Conservation (phyloP, 2,797 vertebrate genomes). For the Lepilemur septentrionalis region DNA sequence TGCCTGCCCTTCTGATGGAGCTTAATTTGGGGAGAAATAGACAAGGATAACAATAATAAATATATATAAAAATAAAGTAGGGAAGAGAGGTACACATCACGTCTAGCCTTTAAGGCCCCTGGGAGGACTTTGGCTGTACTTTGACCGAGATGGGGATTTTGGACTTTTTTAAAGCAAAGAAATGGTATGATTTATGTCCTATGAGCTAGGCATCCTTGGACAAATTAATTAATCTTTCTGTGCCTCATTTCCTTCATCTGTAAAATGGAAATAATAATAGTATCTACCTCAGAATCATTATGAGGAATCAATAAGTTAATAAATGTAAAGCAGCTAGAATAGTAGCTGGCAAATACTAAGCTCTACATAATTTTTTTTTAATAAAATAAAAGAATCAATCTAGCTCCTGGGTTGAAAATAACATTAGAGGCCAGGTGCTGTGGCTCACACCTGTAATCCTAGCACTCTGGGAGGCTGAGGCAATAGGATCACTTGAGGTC, state of each 20-base stretch:
- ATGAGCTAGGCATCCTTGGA: neutral
- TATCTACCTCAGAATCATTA: neutral
- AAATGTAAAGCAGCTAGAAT: neutral
- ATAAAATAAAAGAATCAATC: neutral
- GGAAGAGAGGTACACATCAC: neutral
- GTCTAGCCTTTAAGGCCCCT: neutral
- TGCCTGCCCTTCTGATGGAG: neutral
- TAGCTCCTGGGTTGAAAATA: neutral
- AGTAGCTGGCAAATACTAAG: neutral
- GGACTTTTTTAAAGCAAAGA: neutral
- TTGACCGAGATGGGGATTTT: neutral
- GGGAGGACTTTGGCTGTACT: neutral
- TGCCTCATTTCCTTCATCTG: neutral
- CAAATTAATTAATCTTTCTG: conserved; percentile 7
- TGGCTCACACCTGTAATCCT: no score
- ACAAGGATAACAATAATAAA: neutral
- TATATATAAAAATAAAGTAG: neutral
- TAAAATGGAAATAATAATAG: neutral
- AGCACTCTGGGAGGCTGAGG: no score
- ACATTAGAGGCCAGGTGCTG: neutral
- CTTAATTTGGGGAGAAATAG: conserved; percentile 18
- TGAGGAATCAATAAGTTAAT: neutral
- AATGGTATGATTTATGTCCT: neutral
- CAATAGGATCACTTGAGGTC: no score
- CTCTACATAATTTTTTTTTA: neutral